phyloP scores from a whole-genome alignment of 1,140 invertebrate genomes.

The Nephotettix cincticeps region DNA sequence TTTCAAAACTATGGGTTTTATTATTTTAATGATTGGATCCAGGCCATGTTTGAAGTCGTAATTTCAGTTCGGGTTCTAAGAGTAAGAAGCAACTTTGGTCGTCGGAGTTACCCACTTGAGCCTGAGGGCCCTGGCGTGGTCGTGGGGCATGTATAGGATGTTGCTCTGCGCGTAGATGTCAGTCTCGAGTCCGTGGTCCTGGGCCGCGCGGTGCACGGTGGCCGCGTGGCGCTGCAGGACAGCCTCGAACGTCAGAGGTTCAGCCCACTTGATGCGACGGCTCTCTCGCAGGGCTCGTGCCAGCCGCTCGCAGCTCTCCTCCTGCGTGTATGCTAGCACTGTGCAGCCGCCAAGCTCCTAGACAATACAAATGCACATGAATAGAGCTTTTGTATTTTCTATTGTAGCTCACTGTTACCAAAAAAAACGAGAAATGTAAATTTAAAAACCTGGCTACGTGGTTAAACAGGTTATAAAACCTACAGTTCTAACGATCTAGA shows the following conservation, averaged over 20 bases:
- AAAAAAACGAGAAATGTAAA: too few relatives aligned
- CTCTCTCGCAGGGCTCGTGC: slow-evolving; percentile 22
- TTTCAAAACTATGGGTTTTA: too few relatives aligned
- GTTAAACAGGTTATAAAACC: too few relatives aligned
- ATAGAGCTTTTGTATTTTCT: too few relatives aligned
- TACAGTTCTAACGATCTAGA: too few relatives aligned
- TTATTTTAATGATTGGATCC: too few relatives aligned
- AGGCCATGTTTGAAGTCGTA: too few relatives aligned
- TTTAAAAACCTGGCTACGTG: too few relatives aligned
- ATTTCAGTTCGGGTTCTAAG: too few relatives aligned
- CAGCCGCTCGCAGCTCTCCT: slow-evolving; percentile 26
- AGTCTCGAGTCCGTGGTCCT: slow-evolving; percentile 20
- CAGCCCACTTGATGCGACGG: slow-evolving; percentile 28
- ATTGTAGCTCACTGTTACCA: too few relatives aligned
- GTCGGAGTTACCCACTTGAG: background rate
- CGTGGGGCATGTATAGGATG: slow-evolving; percentile 12
- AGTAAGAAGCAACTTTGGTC: too few relatives aligned
- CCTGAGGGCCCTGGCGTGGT: background rate
- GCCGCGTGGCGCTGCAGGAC: slow-evolving; percentile 19
- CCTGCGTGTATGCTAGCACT: slow-evolving; percentile 30
- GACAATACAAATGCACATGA: too few relatives aligned
- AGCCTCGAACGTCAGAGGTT: slow-evolving; percentile 33
- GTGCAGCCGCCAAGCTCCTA: slow-evolving; percentile 21
- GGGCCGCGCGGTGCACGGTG: slow-evolving; percentile 15
- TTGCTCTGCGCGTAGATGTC: slow-evolving; percentile 24